Percentiles rank a stretch among this genome's conserved stretches.
These are phyloP conservation scores for Eupithecia vulgata DNA, from an alignment of 2,888 invertebrate species.

Conservation along the genomic window DNA sequence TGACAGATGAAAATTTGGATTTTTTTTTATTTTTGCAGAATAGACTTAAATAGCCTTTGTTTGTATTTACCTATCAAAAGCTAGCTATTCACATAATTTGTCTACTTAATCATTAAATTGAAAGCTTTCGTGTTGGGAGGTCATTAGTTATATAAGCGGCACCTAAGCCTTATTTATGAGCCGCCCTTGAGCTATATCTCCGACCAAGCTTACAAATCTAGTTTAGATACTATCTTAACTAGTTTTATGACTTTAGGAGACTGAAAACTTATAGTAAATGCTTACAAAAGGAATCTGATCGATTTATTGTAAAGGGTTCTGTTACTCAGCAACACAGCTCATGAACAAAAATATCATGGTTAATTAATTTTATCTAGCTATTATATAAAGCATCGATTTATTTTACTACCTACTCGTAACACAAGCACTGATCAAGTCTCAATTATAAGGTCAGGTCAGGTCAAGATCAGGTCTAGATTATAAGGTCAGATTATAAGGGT, in stretches of 20 bases:
- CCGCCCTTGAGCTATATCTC: slow-evolving; percentile 21
- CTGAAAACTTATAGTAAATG: not conserved
- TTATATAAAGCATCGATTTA: too few species aligned
- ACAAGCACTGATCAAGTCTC: too few species aligned
- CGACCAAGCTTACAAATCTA: slow-evolving; percentile 27
- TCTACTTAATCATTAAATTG: slow-evolving; percentile 68
- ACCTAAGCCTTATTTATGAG: slow-evolving; percentile 48
- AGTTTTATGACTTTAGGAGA: not conserved
- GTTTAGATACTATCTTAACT: not conserved
- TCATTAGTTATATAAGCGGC: slow-evolving; percentile 70
- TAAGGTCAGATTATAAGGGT: too few species aligned
- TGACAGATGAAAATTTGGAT: not conserved
- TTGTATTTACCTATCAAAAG: not conserved
- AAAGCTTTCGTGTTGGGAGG: slow-evolving; percentile 73
- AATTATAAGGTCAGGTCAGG: too few species aligned
- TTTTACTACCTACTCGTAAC: too few species aligned
- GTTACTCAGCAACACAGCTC: not conserved
- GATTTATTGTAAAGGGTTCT: not conserved
- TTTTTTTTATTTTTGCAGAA: not conserved
- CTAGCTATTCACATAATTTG: slow-evolving; percentile 49
- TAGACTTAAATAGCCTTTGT: not conserved
- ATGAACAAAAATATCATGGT: too few species aligned
- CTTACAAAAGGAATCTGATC: not conserved
- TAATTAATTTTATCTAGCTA: too few species aligned
- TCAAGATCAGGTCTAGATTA: too few species aligned